phyloP scores from a whole-genome alignment of 2,113 vertebrate species.

The Nesogale talazaci region DNA sequence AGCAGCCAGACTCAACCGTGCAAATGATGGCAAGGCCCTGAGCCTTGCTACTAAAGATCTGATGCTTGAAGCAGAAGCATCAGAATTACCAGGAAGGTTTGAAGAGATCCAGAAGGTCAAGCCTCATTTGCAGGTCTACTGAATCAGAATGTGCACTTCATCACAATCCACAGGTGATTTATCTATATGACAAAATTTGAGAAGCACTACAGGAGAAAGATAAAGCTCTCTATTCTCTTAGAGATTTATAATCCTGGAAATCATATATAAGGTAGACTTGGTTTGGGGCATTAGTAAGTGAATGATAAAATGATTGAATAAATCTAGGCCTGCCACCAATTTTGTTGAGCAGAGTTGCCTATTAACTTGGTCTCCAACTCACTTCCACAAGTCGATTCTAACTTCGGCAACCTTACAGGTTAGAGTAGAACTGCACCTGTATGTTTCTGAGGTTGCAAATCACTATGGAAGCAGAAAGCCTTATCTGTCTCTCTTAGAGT shows the following conservation, averaged over 20 bases:
- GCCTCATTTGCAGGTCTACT: neutral
- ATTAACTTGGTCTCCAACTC: neutral
- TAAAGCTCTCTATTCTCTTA: no score
- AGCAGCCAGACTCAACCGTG: neutral
- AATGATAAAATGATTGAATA: neutral
- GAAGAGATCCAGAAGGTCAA: neutral
- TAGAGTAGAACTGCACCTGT: no score
- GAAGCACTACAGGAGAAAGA: neutral
- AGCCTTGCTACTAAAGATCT: neutral
- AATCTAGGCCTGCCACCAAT: neutral
- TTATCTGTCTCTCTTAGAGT: no score
- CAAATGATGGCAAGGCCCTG: neutral
- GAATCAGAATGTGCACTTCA: neutral
- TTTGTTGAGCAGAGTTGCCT: neutral
- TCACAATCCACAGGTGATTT: neutral
- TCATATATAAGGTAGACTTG: no score
- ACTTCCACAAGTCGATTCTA: neutral
- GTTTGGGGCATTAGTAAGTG: neutral
- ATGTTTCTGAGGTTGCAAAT: no score
- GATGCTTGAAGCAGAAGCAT: neutral
- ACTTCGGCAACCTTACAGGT: no score
- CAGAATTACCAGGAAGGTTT: neutral
- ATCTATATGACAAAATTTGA: neutral
- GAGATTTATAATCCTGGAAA: no score
- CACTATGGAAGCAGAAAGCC: no score